These are phyloP conservation scores for Gymnogyps californianus DNA, from an alignment of 2,113 vertebrate species.

Conservation along the genomic window DNA sequence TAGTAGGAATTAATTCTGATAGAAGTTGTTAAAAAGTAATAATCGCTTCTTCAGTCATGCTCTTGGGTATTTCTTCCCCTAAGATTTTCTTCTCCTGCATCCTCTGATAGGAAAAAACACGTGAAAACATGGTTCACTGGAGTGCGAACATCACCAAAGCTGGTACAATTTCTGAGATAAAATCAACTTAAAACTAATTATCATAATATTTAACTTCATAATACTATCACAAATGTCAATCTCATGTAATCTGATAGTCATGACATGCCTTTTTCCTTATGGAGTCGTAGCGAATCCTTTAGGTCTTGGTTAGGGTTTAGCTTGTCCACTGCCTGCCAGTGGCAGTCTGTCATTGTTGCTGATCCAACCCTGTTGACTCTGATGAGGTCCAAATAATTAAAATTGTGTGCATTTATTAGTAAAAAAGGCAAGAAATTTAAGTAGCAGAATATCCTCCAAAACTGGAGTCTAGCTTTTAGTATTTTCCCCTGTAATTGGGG, in stretches of 20 bases:
- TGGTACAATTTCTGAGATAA: not conserved
- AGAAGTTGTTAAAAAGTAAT: not conserved
- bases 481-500: not conserved
- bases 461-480: not conserved
- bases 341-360: not conserved
- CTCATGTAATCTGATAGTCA: not conserved
- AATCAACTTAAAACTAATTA: not conserved
- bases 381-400: not conserved
- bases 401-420: not conserved
- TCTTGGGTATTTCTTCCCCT: not conserved
- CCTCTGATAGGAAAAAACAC: not conserved
- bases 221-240: not conserved
- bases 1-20: not conserved
- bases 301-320: not conserved
- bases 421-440: not conserved
- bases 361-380: not conserved
- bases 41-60: not conserved
- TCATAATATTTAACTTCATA: not conserved
- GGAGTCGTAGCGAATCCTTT: not conserved
- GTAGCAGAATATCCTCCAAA: not conserved
- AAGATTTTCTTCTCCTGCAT: not conserved
- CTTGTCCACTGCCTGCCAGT: accelerated
- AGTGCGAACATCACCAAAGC: not conserved
- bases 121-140: not conserved
- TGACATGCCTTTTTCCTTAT: not conserved